phyloP scores from a whole-genome alignment of 2,113 vertebrate genomes.

The Cisticola juncidis region DNA sequence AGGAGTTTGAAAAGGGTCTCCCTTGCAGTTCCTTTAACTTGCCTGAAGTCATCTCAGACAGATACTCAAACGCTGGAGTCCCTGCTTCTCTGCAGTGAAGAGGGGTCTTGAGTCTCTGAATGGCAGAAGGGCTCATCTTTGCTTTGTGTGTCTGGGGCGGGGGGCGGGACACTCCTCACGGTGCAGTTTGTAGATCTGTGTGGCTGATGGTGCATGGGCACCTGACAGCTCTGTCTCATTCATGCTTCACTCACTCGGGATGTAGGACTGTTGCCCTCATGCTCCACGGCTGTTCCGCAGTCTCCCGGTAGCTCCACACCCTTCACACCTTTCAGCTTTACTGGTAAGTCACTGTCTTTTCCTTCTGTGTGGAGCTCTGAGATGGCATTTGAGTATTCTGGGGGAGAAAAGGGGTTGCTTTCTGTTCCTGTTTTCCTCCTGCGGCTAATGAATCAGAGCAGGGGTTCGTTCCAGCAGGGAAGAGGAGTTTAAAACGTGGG shows the following conservation, averaged over 20 bases:
- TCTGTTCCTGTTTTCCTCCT: background rate
- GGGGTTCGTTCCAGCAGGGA: background rate
- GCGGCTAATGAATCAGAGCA: rapidly evolving
- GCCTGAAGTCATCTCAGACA: background rate
- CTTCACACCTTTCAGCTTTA: background rate
- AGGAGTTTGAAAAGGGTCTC: background rate
- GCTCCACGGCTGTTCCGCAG: background rate
- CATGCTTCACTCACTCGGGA: conserved; percentile 17
- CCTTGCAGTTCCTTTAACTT: background rate
- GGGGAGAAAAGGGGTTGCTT: background rate
- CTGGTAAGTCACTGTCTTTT: conserved; percentile 23
- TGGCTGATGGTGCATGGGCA: background rate
- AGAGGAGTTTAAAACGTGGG: background rate
- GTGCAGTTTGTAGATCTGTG: conserved; percentile 8
- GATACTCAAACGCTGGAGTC: background rate
- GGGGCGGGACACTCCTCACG: conserved; percentile 17
- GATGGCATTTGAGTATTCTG: background rate
- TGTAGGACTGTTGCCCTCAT: background rate
- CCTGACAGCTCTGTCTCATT: conserved; percentile 44
- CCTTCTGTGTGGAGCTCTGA: background rate
- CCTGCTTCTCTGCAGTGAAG: background rate
- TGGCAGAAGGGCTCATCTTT: background rate
- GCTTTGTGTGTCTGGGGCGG: background rate
- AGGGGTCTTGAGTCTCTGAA: background rate
- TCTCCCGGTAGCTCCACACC: background rate